phyloP scores from a whole-genome alignment of 2,888 invertebrate genomes.

The Diarsia dahlii region DNA sequence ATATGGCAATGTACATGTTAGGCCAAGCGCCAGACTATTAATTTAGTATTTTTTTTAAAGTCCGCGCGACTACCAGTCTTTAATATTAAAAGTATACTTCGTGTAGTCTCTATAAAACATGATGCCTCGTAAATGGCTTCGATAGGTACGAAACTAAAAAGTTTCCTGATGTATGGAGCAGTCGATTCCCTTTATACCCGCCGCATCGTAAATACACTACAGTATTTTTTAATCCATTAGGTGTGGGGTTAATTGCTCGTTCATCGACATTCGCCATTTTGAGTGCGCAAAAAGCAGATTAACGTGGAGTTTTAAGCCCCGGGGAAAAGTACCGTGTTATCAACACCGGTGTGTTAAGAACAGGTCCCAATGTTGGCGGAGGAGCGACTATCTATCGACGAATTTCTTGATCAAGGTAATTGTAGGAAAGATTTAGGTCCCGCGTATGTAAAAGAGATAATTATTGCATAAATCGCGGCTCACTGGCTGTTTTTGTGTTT shows the following conservation, averaged over 20 bases:
- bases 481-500: too few species aligned
- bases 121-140: not conserved
- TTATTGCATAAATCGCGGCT: too few species aligned
- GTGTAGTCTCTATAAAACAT: not conserved
- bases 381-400: not conserved
- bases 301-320: conserved; percentile 33
- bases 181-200: not conserved
- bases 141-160: not conserved
- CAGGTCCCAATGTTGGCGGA: not conserved
- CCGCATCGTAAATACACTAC: not conserved
- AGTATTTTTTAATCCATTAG: conserved; percentile 49
- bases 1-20: too few species aligned
- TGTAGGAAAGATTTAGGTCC: not conserved
- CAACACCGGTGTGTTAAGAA: conserved; percentile 16
- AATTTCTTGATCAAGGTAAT: not conserved
- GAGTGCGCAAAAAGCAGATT: conserved; percentile 53
- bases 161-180: not conserved
- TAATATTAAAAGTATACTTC: too few species aligned
- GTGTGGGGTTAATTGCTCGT: conserved; percentile 46
- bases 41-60: too few species aligned
- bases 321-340: conserved; percentile 41
- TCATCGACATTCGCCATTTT: conserved; percentile 58
- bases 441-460: too few species aligned
- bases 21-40: too few species aligned
- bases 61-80: not conserved